Conservation (phyloP, 1,140 invertebrate genomes). For the Leptoteleia sp. region DNA sequence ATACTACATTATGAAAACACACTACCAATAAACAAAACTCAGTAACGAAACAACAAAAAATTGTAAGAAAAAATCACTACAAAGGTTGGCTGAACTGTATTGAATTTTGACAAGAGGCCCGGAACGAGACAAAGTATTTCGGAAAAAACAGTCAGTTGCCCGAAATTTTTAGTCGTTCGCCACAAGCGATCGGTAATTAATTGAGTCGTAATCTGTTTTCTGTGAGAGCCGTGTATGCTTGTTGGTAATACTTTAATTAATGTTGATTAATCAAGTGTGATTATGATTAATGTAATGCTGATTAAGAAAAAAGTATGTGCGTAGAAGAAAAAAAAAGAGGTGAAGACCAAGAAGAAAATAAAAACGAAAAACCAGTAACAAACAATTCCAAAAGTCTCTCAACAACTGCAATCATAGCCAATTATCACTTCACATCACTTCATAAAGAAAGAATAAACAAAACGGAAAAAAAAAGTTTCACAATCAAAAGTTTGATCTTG, state of each 20-base stretch:
- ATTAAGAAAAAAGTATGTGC: slow-evolving; percentile 77
- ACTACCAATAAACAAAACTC: slow-evolving; percentile 62
- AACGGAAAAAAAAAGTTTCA: slow-evolving; percentile 69
- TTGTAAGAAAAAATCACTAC: slow-evolving; percentile 53
- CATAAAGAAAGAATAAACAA: slow-evolving; percentile 78
- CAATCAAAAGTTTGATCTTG: slow-evolving; percentile 78
- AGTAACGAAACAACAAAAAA: slow-evolving; percentile 49
- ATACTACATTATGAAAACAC: slow-evolving; percentile 66
- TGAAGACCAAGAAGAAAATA: slow-evolving; percentile 70
- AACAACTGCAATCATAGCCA: slow-evolving; percentile 80
- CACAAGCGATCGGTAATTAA: slow-evolving; percentile 29
- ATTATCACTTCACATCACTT: slow-evolving; percentile 78
- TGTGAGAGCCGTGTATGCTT: slow-evolving; percentile 35
- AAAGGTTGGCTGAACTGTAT: slow-evolving; percentile 25
- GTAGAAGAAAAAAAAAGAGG: slow-evolving; percentile 74
- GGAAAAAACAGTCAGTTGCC: slow-evolving; percentile 13
- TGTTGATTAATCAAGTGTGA: slow-evolving; percentile 68
- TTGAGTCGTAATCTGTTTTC: slow-evolving; percentile 25
- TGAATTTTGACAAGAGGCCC: slow-evolving; percentile 24
- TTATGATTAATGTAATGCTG: slow-evolving; percentile 73
- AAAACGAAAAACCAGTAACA: slow-evolving; percentile 78
- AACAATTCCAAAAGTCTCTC: slow-evolving; percentile 79
- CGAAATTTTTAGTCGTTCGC: slow-evolving; percentile 28
- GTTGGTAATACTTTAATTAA: slow-evolving; percentile 59
- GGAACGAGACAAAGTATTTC: not conserved